phyloP scores from a whole-genome alignment of 2,888 invertebrate genomes.

The Drosophila fulvimacula region DNA sequence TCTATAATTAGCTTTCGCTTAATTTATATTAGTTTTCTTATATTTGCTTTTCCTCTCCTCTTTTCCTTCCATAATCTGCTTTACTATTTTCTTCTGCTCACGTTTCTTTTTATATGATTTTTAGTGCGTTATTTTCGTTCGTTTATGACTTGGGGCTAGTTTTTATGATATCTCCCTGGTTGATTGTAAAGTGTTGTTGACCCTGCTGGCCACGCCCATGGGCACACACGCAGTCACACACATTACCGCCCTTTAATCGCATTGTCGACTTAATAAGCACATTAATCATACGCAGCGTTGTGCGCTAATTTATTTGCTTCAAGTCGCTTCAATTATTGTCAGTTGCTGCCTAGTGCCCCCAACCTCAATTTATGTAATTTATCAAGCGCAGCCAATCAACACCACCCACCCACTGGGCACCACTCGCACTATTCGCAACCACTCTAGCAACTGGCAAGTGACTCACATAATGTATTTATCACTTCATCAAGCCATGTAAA shows the following conservation, averaged over 20 bases:
- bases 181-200: slow-evolving; percentile 59
- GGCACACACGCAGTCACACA: slow-evolving; percentile 6
- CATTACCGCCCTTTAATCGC: slow-evolving; percentile 6
- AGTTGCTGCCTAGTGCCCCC: slow-evolving; percentile 1
- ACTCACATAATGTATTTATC: slow-evolving; percentile 75
- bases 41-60: neutral
- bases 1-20: neutral
- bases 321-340: slow-evolving; percentile 69
- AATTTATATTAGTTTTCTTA: neutral
- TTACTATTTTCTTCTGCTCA: neutral
- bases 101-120: slow-evolving; percentile 5
- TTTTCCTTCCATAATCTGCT: neutral
- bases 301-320: slow-evolving; percentile 72
- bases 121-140: slow-evolving; percentile 1
- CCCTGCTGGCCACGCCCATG: slow-evolving; percentile 40
- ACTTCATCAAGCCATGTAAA: slow-evolving; percentile 73
- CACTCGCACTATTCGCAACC: neutral
- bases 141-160: slow-evolving; percentile 27
- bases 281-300: slow-evolving; percentile 77
- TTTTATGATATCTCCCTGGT: slow-evolving; percentile 30
- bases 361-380: slow-evolving; percentile 35
- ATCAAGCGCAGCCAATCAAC: slow-evolving; percentile 59
- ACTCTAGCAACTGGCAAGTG: slow-evolving; percentile 24
- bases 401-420: slow-evolving; percentile 2
- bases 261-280: slow-evolving; percentile 68